Base-by-base conservation (phyloP, 1,140 invertebrate species). In the Augochlora pura region DNA sequence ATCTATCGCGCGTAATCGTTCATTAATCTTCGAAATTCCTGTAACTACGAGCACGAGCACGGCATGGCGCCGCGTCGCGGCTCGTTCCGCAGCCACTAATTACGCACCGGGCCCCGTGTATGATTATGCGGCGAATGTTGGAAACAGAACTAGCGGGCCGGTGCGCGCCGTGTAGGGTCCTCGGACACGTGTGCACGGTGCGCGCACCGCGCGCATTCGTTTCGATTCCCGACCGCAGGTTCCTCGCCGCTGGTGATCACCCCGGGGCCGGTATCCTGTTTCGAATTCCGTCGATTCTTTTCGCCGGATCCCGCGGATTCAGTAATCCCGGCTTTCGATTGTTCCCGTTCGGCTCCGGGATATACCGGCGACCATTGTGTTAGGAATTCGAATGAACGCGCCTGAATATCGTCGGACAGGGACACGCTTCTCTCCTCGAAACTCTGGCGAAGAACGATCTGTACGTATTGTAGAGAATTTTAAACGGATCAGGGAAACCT, bases 21-120 rank as follows among this genome's bases (percentile, higher is more conserved):
- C 60, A 65, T 80, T 83, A 83, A 75, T 83, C 25, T 62, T 46
- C 59, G 67, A 63, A 71, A 54, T 65, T 27, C 27, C 54, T 60
- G n/a, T 27, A 32, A 68, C 25, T 23, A 38, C 4, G n/a, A 39
- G 63, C 32, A 32, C 32, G 32, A 32, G 32, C 32, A 32, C 4
- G 32, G 32, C 32, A 32, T 32, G 4, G 32, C 32, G 4, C 32
- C 42, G 38, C 23, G 63, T 42, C 63, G 63, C n/a, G 9, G n/a
- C 14, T 7, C n/a, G 14, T 68, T 62, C 23, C n/a, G 46, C 21
- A 12, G 27, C n/a, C n/a, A 23, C 77, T 84, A 85, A 85, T 85
- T 85, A 73, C 52, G 23, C 32, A 10, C n/a, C 52, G 23, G 12
- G n/a, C n/a, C 21, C 54, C 23, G 67, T 38, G 63, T 64, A 63